A percentile compares a stretch with the other conserved stretches of the same genome.
These are phyloP conservation scores for Callosobruchus maculatus DNA, from an alignment of 2,888 invertebrate species.

Conservation along the genomic window DNA sequence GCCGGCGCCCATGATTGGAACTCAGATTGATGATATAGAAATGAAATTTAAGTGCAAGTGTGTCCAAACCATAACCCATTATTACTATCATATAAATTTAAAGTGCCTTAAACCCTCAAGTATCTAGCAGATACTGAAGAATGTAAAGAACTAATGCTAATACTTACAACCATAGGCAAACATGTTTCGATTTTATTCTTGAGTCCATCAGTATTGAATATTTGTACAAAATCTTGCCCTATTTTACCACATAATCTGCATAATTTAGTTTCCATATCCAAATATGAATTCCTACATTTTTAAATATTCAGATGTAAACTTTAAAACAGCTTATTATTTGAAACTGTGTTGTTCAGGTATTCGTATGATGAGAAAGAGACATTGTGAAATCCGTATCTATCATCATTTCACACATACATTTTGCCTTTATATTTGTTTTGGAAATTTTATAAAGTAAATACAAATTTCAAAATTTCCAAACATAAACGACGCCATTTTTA, in stretches of 20 bases:
- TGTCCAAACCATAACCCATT: no score
- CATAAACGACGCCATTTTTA: slow-evolving; percentile 1
- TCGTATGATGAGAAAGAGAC: not conserved
- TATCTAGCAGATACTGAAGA: no score
- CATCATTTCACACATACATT: not conserved
- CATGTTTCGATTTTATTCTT: slow-evolving; percentile 48
- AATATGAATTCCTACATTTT: slow-evolving; percentile 13
- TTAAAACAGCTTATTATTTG: not conserved
- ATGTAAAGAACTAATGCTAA: not conserved
- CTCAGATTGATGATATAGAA: no score
- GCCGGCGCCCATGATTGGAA: no score
- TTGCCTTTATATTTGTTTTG: no score
- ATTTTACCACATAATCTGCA: slow-evolving; percentile 46
- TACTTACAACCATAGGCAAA: slow-evolving; percentile 47
- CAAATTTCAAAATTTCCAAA: not conserved
- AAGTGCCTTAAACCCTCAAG: no score
- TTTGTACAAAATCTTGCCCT: slow-evolving; percentile 40
- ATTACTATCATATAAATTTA: no score
- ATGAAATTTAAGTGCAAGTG: no score
- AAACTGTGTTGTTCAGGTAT: not conserved
- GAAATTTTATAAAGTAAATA: no score
- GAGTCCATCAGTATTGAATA: slow-evolving; percentile 46
- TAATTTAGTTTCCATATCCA: slow-evolving; percentile 43
- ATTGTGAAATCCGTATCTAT: not conserved
- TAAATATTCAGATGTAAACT: not conserved